Evolutionary conservation across 2,888 invertebrate species (phyloP).

Genomic region (Drosophila macrospina): DNA sequence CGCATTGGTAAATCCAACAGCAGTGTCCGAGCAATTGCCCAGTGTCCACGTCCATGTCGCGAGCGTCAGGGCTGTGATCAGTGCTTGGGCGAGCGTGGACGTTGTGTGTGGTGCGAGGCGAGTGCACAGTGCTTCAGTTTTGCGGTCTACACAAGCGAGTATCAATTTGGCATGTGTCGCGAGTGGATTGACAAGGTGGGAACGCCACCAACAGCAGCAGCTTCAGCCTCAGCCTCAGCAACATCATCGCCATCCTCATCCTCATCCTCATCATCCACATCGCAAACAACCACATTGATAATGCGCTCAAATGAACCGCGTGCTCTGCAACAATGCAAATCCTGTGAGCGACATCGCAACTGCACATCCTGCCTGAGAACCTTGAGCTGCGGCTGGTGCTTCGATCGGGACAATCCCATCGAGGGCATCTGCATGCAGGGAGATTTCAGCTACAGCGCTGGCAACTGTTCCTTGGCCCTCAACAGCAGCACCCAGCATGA

Average conservation of each 20-base stretch:
- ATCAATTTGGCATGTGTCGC: constrained; percentile 96
- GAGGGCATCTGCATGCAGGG: constrained; percentile 94
- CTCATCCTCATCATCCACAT: constrained; percentile 57
- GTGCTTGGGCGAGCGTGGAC: constrained; percentile 93
- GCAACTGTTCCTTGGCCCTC: constrained; percentile 89
- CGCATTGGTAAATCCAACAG: constrained; percentile 91
- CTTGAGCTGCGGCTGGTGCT: constrained; percentile 97
- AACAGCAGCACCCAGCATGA: constrained; percentile 87
- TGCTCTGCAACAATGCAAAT: constrained; percentile 90
- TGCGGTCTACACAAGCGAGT: constrained; percentile 97
- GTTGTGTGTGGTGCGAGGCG: constrained; percentile 98
- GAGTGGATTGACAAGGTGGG: constrained; percentile 95
- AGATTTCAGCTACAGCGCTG: constrained; percentile 92
- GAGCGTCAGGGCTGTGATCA: constrained; percentile 91
- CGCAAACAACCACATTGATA: constrained; percentile 32
- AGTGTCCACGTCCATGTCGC: constrained; percentile 94
- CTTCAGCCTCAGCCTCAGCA: constrained; percentile 3
- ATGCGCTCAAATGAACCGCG: constrained; percentile 67
- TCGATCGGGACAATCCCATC: constrained; percentile 94
- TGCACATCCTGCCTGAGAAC: constrained; percentile 93
- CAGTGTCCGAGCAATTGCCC: constrained; percentile 87
- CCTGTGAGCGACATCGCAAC: constrained; percentile 91
- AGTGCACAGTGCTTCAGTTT: constrained; percentile 97
- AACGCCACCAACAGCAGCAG: constrained; percentile 64
- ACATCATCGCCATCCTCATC: neutral